phyloP scores from a whole-genome alignment of 2,113 vertebrate genomes.

The Plectropomus leopardus region DNA sequence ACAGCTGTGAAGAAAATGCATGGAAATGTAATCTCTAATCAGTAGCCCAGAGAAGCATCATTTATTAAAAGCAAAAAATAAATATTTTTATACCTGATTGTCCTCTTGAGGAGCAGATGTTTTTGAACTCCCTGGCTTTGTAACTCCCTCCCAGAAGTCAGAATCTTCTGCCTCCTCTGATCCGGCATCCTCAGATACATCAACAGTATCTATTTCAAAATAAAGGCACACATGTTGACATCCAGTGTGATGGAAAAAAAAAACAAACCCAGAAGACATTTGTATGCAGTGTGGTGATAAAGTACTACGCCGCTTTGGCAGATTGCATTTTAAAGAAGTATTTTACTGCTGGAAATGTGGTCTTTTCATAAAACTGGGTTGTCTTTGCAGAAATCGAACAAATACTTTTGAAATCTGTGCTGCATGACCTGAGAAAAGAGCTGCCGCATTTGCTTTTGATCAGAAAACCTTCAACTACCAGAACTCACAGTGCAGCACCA shows the following conservation, averaged over 20 bases:
- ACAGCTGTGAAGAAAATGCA: not conserved
- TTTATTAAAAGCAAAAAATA: not conserved
- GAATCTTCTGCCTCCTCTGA: slow-evolving; percentile 74
- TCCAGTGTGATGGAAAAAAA: not conserved
- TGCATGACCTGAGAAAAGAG: too few relatives aligned
- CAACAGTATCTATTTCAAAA: slow-evolving; percentile 53
- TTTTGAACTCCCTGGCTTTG: slow-evolving; percentile 62
- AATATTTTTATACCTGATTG: slow-evolving; percentile 53
- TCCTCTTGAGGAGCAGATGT: slow-evolving; percentile 52
- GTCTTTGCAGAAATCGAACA: too few relatives aligned
- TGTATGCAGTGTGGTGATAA: not conserved
- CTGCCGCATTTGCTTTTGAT: too few relatives aligned
- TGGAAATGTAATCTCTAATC: not conserved
- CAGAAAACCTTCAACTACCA: too few relatives aligned
- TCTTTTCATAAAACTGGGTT: too few relatives aligned
- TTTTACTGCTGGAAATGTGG: too few relatives aligned
- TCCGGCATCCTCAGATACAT: slow-evolving; percentile 25
- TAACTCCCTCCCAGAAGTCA: slow-evolving; percentile 82
- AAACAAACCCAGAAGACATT: not conserved
- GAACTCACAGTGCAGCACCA: too few relatives aligned
- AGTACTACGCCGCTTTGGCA: not conserved
- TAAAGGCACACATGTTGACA: not conserved
- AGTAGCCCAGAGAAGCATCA: not conserved
- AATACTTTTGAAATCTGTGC: too few relatives aligned
- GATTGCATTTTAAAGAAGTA: too few relatives aligned